phyloP scores from a whole-genome alignment of 2,888 invertebrate species.

The Lycophotia porphyrea region DNA sequence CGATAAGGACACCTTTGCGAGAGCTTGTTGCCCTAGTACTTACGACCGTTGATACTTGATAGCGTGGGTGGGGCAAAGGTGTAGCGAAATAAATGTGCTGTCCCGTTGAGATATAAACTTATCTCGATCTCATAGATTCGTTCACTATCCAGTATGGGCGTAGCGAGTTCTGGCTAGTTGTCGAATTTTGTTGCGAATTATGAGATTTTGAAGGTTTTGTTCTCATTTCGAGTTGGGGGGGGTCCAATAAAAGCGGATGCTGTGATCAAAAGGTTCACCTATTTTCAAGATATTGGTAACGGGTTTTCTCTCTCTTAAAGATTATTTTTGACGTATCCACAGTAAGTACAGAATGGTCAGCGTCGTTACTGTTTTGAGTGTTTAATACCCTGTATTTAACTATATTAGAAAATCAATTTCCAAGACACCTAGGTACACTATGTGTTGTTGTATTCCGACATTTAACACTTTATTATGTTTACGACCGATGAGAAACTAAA shows the following conservation, averaged over 20 bases:
- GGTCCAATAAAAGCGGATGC: not conserved
- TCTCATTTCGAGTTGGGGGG: not conserved
- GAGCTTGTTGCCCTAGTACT: conserved; percentile 55
- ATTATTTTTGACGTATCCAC: not conserved
- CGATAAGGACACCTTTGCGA: conserved; percentile 56
- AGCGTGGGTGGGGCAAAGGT: conserved; percentile 50
- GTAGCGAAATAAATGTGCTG: conserved; percentile 46
- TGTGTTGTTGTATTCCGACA: conserved; percentile 17
- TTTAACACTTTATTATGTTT: conserved; percentile 32
- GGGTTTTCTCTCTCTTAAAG: too few relatives aligned
- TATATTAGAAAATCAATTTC: not conserved
- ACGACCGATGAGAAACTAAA: conserved; percentile 32
- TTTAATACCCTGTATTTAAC: not conserved
- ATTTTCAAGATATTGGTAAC: not conserved
- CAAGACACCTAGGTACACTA: not conserved
- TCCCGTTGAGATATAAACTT: conserved; percentile 47
- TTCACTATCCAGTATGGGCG: conserved; percentile 21
- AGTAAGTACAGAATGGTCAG: not conserved
- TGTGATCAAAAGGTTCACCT: not conserved
- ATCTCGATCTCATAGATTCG: conserved; percentile 51
- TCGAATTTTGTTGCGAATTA: conserved; percentile 18
- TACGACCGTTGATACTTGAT: conserved; percentile 34
- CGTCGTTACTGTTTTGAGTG: not conserved
- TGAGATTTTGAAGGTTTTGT: conserved; percentile 17
- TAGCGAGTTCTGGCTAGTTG: conserved; percentile 8